Evolutionary conservation across 1,140 invertebrate species (phyloP).

Genomic region (Muscidifurax raptorellus): DNA sequence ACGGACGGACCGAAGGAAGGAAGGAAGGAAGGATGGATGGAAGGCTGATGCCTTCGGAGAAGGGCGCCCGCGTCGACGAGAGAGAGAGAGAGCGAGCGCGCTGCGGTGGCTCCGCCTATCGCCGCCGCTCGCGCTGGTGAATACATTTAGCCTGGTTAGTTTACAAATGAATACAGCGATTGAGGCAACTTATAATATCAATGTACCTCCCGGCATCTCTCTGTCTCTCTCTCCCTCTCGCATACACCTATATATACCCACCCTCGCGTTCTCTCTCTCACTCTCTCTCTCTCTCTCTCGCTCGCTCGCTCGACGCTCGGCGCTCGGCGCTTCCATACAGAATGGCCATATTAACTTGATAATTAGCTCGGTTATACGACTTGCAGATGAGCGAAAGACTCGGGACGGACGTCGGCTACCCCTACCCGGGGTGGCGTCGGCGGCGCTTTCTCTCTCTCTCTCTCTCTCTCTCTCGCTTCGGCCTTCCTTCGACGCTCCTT

Average conservation of each 20-base stretch:
- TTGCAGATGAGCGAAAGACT: conserved; percentile 88
- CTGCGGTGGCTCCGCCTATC: conserved; percentile 73
- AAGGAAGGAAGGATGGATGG: conserved; percentile 70
- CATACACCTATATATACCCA: conserved; percentile 56
- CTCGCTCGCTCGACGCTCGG: conserved; percentile 30
- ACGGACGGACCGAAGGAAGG: conserved; percentile 64
- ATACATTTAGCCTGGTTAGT: conserved; percentile 80
- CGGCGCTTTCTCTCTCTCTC: conserved; percentile 57
- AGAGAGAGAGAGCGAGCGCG: no score
- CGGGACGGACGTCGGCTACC: conserved; percentile 78
- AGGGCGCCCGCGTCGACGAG: conserved; percentile 56
- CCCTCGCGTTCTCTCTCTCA: background rate
- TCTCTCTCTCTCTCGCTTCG: conserved; percentile 40
- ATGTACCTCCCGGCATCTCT: conserved; percentile 77
- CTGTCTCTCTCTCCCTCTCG: conserved; percentile 71
- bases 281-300: conserved; percentile 62
- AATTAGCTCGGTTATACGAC: conserved; percentile 92
- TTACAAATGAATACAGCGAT: conserved; percentile 86
- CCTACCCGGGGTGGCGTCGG: conserved; percentile 73
- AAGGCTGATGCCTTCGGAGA: conserved; percentile 72
- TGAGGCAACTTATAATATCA: conserved; percentile 86
- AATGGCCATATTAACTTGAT: conserved; percentile 91
- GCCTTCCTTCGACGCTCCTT: background rate
- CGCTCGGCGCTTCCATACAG: conserved; percentile 77
- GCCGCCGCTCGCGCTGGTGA: conserved; percentile 74